phyloP scores from a whole-genome alignment of 2,113 vertebrate species.

The Todiramphus saurophagus region DNA sequence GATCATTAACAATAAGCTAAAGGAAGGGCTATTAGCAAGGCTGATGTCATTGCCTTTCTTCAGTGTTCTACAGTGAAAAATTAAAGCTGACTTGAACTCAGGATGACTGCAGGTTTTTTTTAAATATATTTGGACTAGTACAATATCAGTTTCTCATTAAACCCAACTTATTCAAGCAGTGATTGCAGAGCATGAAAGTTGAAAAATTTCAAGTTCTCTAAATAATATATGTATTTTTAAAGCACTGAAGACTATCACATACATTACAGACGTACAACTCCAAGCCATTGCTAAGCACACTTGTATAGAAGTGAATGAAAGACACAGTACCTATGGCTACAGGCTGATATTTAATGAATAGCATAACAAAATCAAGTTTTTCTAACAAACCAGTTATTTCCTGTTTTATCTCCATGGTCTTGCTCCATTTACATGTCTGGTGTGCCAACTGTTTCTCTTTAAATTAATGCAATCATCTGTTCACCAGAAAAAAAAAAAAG shows the following conservation, averaged over 20 bases:
- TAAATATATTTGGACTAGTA: background rate
- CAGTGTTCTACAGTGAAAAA: slow-evolving; percentile 38
- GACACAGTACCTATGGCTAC: background rate
- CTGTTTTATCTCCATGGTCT: background rate
- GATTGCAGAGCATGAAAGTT: background rate
- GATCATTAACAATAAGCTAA: slow-evolving; percentile 14
- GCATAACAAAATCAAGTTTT: background rate
- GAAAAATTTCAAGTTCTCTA: slow-evolving; percentile 1
- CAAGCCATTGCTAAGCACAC: background rate
- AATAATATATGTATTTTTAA: background rate
- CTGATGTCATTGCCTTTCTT: slow-evolving; percentile 65
- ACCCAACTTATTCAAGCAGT: background rate
- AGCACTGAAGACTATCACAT: background rate
- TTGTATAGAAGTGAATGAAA: background rate
- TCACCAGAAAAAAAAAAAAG: background rate
- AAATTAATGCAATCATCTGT: slow-evolving; percentile 1
- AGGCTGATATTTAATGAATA: background rate
- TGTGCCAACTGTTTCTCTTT: background rate
- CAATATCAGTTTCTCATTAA: slow-evolving; percentile 25
- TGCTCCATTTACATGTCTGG: background rate
- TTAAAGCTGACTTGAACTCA: slow-evolving; percentile 60
- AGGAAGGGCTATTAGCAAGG: slow-evolving; percentile 56
- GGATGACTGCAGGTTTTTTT: slow-evolving; percentile 55
- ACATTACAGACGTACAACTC: background rate
- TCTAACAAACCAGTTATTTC: background rate